Conservation (phyloP, 2,797 vertebrate genomes). For the Buceros bicornis region DNA sequence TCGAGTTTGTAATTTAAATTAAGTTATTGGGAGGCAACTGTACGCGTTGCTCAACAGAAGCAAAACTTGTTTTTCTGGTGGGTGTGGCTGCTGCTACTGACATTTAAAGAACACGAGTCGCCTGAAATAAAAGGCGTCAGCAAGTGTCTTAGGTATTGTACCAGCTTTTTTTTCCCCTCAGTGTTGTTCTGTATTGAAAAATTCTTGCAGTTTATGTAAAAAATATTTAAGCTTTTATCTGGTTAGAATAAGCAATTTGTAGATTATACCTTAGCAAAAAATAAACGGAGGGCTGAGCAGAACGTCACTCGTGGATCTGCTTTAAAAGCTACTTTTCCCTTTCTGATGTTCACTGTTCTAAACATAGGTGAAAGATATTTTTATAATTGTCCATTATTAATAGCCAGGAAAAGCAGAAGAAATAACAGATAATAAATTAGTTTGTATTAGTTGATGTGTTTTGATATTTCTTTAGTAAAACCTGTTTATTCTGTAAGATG, state of each 20-base stretch:
- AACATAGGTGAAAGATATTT: background rate
- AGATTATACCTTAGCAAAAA: background rate
- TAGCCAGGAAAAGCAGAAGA: background rate
- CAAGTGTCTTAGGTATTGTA: background rate
- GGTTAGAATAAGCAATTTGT: background rate
- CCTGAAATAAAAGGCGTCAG: background rate
- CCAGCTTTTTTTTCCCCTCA: background rate
- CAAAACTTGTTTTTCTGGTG: constrained; percentile 43
- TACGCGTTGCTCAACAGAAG: constrained; percentile 37
- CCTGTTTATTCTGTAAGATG: background rate
- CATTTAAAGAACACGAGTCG: background rate
- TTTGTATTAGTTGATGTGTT: background rate
- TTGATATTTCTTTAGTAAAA: background rate
- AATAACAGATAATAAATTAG: background rate
- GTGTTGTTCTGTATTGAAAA: background rate
- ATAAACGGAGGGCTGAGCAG: background rate
- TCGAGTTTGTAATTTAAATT: background rate
- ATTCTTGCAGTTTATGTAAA: background rate
- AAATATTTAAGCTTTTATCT: background rate
- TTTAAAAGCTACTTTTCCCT: constrained; percentile 13
- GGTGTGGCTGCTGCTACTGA: constrained; percentile 36
- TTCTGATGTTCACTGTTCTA: background rate
- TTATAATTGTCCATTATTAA: background rate
- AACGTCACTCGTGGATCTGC: background rate
- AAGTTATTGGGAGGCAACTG: background rate